Conservation (phyloP, 1,140 invertebrate genomes). For the Drosophila paulistorum region DNA sequence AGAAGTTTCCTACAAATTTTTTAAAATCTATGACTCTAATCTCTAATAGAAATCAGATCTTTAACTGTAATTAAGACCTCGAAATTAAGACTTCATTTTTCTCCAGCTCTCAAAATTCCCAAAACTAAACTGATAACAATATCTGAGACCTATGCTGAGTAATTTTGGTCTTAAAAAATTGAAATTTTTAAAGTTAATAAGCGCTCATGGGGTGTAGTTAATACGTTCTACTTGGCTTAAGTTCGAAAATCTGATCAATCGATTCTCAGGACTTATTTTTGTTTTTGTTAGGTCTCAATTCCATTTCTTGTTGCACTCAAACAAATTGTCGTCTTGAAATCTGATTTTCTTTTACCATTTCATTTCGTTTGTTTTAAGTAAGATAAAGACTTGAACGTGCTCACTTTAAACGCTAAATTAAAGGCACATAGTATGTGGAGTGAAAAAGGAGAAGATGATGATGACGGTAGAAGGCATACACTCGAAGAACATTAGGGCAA, state of each 20-base stretch:
- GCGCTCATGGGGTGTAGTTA: too few relatives aligned
- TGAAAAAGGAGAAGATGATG: neutral
- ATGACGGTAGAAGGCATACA: slow-evolving; percentile 34
- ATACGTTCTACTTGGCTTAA: too few relatives aligned
- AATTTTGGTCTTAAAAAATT: too few relatives aligned
- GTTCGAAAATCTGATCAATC: neutral
- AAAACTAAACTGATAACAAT: too few relatives aligned
- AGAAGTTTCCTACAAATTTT: too few relatives aligned
- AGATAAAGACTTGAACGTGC: slow-evolving; percentile 42
- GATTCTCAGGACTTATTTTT: neutral
- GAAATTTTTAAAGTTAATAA: too few relatives aligned
- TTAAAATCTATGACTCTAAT: too few relatives aligned
- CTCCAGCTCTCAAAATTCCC: too few relatives aligned
- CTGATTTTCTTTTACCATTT: slow-evolving; percentile 54
- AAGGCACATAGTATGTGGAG: slow-evolving; percentile 29
- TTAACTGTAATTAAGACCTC: too few relatives aligned
- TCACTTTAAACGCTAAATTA: slow-evolving; percentile 75
- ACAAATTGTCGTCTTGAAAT: slow-evolving; percentile 56
- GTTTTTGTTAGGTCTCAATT: neutral
- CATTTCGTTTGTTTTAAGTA: neutral
- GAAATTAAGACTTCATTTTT: too few relatives aligned
- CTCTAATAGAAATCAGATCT: too few relatives aligned
- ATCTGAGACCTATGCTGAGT: too few relatives aligned
- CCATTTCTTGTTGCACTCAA: slow-evolving; percentile 5
- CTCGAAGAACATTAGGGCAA: slow-evolving; percentile 41